Evolutionary conservation across 1,140 invertebrate species (phyloP), one percentile per base, ranked within the genome.

Genomic region (Leptinotarsa texana): DNA sequence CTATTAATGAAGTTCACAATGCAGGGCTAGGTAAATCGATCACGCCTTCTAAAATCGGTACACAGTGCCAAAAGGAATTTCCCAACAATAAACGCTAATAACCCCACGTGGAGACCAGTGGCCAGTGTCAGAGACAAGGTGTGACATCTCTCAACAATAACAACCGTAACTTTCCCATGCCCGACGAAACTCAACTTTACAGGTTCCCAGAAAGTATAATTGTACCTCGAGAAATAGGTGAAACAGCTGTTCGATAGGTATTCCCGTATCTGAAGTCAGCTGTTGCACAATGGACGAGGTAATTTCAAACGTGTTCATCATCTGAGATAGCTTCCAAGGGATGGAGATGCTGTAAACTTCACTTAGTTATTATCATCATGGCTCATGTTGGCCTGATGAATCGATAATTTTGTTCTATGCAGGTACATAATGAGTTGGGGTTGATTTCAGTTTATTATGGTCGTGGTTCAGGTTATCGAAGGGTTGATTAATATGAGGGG

Each of bases 181-280:
- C n/a, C 51, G 51, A 17, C 51, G 15, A 18, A 42, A 42, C 1
- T 42, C 33, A 42, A 42, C 33, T 57, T 15, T 57, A 57, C 51
- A 57, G 51, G 51, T 57, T 57, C 51, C 51, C 51, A 57, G 51
- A 57, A 57, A 18, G 5, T 57, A 57, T 57, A 57, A 57, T 57
- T 57, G 51, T 57, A 57, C 51, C 51, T 57, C n/a, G 13, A 57
- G 51, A 57, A 57, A 57, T 57, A 17, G 51, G 17, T 42, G 51
- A 57, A 57, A 15, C 51, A 57, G 51, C 51, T 57, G 51, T 17
- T 17, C 51, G 51, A 57, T 57, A 57, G 51, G 51, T 57, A 57
- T 57, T 57, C 51, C 51, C 51, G 51, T 57, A 57, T 57, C 13
- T 8, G 51, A 57, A 57, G 51, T 57, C 51, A 57, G 51, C 51